Base-by-base conservation (phyloP, 2,888 invertebrate species). In the Cantharis rufa region DNA sequence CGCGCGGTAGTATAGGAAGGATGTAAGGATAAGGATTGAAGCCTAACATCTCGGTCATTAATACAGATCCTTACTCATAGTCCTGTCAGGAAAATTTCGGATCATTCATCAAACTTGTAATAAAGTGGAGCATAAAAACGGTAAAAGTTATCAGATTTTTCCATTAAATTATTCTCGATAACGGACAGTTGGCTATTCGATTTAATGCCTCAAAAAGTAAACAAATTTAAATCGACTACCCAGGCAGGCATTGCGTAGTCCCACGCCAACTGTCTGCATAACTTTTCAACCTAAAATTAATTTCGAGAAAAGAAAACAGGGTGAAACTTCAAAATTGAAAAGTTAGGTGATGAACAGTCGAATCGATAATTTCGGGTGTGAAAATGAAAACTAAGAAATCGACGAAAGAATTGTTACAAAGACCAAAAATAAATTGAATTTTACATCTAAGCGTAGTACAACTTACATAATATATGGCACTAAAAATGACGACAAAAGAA, bases 401-500 rank as follows among this genome's bases (percentile, higher is more conserved):
- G 73, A 66, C 62, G 24, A 16, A 70, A 66, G 64, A 76, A 73
- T 62, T 70, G 76, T 64, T 62, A 61, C 69, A 62, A 64, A 69
- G 75, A 76, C 73, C 71, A 76, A 69, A 72, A 76, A 80, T 74
- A 80, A 81, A 81, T 81, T 81, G 81, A 81, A 81, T 81, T 81
- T 81, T 78, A 81, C 80, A 80, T 81, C 78, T 80, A 72, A 79
- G 79, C 74, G 80, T 72, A 66, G 78, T 76, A 76, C 64, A 18
- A 69, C 80, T 80, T 80, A 80, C 80, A 81, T 80, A 80, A 81
- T 81, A 79, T 81, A 81, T 81, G 76, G 80, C 79, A 70, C 78
- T 81, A 80, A 81, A 81, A 81, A 81, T 81, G 79, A 80, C 80
- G 81, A 81, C 81, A 80, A 81, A 81, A 79, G 80, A 79, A 80